phyloP scores from a whole-genome alignment of 2,888 invertebrate genomes.

The Diaphora mendica region DNA sequence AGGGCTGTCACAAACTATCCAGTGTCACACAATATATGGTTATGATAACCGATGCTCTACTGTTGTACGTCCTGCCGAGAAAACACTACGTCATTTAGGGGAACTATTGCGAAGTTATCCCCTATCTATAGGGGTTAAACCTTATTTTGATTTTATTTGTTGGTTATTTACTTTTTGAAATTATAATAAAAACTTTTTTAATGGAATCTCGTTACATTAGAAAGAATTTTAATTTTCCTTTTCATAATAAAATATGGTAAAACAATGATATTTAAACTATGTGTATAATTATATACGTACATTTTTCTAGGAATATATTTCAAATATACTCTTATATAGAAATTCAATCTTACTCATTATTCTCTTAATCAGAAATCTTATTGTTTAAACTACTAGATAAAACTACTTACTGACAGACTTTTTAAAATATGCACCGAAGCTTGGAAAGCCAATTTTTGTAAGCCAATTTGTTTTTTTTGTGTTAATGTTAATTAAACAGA shows the following conservation, averaged over 20 bases:
- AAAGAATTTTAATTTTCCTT: no score
- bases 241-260: no score
- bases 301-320: no score
- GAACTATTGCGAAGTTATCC: neutral
- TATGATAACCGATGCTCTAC: slow-evolving; percentile 50
- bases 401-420: neutral
- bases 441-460: no score
- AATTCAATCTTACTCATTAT: no score
- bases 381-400: no score
- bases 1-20: slow-evolving; percentile 76
- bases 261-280: no score
- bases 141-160: neutral
- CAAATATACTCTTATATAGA: no score
- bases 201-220: neutral
- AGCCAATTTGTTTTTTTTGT: neutral
- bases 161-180: neutral
- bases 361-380: no score
- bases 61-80: slow-evolving; percentile 20
- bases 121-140: neutral
- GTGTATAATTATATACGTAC: no score
- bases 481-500: neutral
- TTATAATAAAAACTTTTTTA: neutral
- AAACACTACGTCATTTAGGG: slow-evolving; percentile 39
- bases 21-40: slow-evolving; percentile 72
- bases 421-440: neutral